Conservation (phyloP, 2,797 vertebrate genomes). For the Pangasius larnaudii region DNA sequence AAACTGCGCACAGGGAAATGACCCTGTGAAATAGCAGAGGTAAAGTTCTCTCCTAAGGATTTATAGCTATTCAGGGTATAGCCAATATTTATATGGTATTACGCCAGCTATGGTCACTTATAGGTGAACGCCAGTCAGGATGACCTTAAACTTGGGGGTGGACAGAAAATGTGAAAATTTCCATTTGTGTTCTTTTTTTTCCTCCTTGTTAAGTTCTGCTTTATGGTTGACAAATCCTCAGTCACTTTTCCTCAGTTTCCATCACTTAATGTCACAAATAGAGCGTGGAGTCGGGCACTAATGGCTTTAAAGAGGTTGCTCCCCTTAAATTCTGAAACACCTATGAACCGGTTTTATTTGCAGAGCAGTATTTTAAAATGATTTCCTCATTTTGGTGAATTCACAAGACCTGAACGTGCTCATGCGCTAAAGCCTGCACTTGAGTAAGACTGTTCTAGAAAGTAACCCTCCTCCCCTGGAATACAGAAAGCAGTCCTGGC, state of each 20-base stretch:
- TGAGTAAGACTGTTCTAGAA: slow-evolving; percentile 63
- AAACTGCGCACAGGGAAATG: slow-evolving; percentile 61
- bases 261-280: slow-evolving; percentile 59
- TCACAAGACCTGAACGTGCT: slow-evolving; percentile 63
- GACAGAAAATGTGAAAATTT: slow-evolving; percentile 53
- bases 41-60: slow-evolving; percentile 57
- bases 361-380: slow-evolving; percentile 63
- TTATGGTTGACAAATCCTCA: slow-evolving; percentile 54
- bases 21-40: slow-evolving; percentile 60
- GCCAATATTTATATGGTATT: slow-evolving; percentile 66
- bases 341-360: slow-evolving; percentile 62
- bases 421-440: slow-evolving; percentile 57
- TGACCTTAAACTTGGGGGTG: slow-evolving; percentile 47
- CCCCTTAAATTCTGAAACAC: slow-evolving; percentile 59
- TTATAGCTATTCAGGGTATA: slow-evolving; percentile 60
- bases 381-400: slow-evolving; percentile 69
- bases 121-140: slow-evolving; percentile 54
- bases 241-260: slow-evolving; percentile 51
- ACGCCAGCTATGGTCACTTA: slow-evolving; percentile 56
- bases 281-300: slow-evolving; percentile 26
- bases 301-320: slow-evolving; percentile 60
- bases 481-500: slow-evolving; percentile 65
- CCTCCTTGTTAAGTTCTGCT: slow-evolving; percentile 45
- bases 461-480: slow-evolving; percentile 54
- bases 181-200: slow-evolving; percentile 45